A percentile compares a stretch with the other conserved stretches of the same genome.
Conservation (phyloP, 2,113 vertebrate species). For the Speoplatyrhinus poulsoni region DNA sequence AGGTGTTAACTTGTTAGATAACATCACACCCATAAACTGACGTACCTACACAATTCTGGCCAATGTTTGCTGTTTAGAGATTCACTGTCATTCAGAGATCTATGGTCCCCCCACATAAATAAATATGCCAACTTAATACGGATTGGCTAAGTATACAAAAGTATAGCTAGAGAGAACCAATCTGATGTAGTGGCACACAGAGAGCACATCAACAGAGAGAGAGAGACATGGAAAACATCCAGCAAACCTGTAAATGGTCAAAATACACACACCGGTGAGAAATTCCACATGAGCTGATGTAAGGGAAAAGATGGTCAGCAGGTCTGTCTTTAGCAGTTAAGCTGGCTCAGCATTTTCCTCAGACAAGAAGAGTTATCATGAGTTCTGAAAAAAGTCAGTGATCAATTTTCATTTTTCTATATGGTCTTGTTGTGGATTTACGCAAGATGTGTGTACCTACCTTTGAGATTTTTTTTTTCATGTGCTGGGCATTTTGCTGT, state of each 20-base stretch:
- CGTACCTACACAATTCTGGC: too few relatives aligned
- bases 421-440: too few relatives aligned
- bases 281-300: conserved; percentile 42
- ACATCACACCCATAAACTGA: too few relatives aligned
- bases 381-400: not conserved
- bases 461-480: too few relatives aligned
- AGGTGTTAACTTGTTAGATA: too few relatives aligned
- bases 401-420: not conserved
- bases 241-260: conserved; percentile 33
- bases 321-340: not conserved
- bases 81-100: too few relatives aligned
- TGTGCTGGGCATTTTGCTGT: too few relatives aligned
- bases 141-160: too few relatives aligned
- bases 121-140: too few relatives aligned
- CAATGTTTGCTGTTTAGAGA: too few relatives aligned
- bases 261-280: conserved; percentile 42
- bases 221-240: conserved; percentile 22
- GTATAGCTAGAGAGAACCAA: conserved; percentile 1
- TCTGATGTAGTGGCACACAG: not conserved
- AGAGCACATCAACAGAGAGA: conserved; percentile 4
- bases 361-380: not conserved
- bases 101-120: too few relatives aligned
- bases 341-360: not conserved
- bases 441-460: too few relatives aligned
- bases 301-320: not conserved